These are phyloP conservation scores for Semnopithecus entellus DNA, from an alignment of 2,113 vertebrate genomes.

Conservation along the genomic window DNA sequence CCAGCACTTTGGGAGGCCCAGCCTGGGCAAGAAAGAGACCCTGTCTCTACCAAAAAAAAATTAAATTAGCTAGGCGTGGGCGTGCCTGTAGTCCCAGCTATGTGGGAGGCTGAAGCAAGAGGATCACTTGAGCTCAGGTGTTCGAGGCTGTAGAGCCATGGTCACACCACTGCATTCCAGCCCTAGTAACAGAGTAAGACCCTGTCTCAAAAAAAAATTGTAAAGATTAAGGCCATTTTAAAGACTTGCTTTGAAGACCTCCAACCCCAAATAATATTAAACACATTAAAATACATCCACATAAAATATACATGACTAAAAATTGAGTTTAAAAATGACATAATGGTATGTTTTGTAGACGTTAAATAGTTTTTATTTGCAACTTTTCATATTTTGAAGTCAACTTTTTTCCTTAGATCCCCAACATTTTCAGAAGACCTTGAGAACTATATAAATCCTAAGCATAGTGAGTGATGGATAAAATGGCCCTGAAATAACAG, in stretches of 20 bases:
- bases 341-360: background rate
- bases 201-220: too few species aligned
- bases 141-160: too few species aligned
- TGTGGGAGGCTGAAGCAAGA: too few species aligned
- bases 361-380: background rate
- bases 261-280: background rate
- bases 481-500: constrained; percentile 25
- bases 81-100: too few species aligned
- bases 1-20: too few species aligned
- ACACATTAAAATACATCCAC: background rate
- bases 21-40: too few species aligned
- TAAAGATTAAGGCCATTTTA: background rate
- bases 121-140: too few species aligned
- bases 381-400: constrained; percentile 15
- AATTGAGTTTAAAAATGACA: constrained; percentile 27
- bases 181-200: too few species aligned
- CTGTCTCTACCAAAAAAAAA: too few species aligned
- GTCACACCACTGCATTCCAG: too few species aligned
- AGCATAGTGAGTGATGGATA: background rate
- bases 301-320: background rate
- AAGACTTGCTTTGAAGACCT: background rate
- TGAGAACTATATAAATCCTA: background rate
- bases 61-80: too few species aligned
- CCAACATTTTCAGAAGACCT: background rate
- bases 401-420: background rate